Evolutionary conservation across 2,888 invertebrate species (phyloP).

Genomic region (Dexiosoma caninum): DNA sequence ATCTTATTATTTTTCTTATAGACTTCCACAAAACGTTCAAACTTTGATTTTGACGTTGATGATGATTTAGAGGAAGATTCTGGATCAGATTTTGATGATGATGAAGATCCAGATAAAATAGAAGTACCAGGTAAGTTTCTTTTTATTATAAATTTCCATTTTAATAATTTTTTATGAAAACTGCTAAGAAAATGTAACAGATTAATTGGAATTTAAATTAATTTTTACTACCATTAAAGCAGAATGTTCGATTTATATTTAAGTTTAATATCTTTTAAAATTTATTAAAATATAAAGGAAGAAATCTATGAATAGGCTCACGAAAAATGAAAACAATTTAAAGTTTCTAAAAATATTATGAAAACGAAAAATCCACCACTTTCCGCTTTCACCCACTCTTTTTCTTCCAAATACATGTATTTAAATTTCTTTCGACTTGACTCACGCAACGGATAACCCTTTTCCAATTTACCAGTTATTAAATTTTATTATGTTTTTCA

Average conservation of each 20-base stretch:
- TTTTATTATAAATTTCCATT: not conserved
- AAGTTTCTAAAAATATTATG: not conserved
- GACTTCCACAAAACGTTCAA: conserved; percentile 69
- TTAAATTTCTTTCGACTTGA: not conserved
- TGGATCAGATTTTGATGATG: conserved; percentile 88
- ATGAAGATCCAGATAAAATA: conserved; percentile 94
- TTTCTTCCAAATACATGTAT: not conserved
- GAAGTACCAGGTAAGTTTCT: conserved; percentile 87
- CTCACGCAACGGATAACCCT: not conserved
- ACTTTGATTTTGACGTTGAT: conserved; percentile 74
- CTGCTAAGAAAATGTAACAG: not conserved
- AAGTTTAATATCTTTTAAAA: conserved; percentile 3
- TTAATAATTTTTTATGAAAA: not conserved
- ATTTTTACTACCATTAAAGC: not conserved
- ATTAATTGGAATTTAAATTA: not conserved
- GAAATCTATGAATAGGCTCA: not conserved
- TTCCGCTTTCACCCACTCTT: not conserved
- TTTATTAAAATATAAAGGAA: not conserved
- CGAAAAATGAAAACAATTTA: too few relatives aligned
- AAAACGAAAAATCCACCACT: not conserved
- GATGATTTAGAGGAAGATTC: conserved; percentile 80
- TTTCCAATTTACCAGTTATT: not conserved
- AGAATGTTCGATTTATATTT: not conserved
- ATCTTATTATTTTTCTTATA: conserved; percentile 61
- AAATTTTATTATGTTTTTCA: not conserved